Base-by-base conservation (phyloP, 2,888 invertebrate species). In the Coleophora flavipennella region DNA sequence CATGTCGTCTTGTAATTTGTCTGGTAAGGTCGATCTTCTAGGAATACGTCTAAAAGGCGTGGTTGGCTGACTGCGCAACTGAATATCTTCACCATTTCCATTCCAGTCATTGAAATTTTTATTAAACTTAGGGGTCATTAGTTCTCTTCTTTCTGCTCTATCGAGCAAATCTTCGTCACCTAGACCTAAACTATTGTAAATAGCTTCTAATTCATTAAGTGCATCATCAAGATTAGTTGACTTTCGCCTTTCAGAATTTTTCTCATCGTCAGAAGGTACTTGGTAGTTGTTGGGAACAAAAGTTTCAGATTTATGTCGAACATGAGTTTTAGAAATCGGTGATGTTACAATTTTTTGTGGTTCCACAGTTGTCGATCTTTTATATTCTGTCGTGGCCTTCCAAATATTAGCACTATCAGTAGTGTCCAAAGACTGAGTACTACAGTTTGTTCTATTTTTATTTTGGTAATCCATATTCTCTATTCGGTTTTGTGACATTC, bases 201-300 rank as follows among this genome's bases (percentile, higher is more conserved):
- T 95, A n/a, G 92, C 92, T 81, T 96, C 96, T 40, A 96, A 72
- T 72, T 96, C 96, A 56, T 91, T 91, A 14, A 96, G 86, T 38
- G 96, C 96, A 61, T 96, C 95, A 62, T 95, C 95, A 31, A 95
- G 84, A 68, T 94, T 94, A 11, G 90, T 89, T 2, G 92, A 92
- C 67, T 91, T 92, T 51, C 89, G 77, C 54, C 86, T 75, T 54
- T 84, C 83, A 40, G 83, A 83, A 53, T 59, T 67, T 51, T 75
- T 78, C 51, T 86, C 85, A 38, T 86, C 81, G 35, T 86, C 76
- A 43, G 85, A 84, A 43, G 73, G 68, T 63, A 81, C 51, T 77
- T 80, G 62, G 57, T 67, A 72, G 32, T 62, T 64, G 48, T 55
- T 67, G 20, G 73, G 59, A 35, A 79, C 53, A 51, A 66, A 74